These are phyloP conservation scores for Hyposoter didymator DNA, from an alignment of 2,888 invertebrate species.

Conservation along the genomic window DNA sequence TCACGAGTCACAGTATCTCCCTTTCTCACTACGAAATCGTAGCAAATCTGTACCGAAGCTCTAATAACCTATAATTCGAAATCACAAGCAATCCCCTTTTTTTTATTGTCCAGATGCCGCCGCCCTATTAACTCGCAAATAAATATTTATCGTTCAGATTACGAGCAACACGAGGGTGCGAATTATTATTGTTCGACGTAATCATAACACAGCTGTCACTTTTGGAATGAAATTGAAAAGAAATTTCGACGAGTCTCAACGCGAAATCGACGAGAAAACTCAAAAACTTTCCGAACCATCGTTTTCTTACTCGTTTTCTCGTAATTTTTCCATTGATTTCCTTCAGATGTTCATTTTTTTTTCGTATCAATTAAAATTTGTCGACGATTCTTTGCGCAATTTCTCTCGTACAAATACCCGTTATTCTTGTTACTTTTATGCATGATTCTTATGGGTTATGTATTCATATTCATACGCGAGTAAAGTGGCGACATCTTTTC, in stretches of 20 bases:
- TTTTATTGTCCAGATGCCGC: constrained; percentile 16
- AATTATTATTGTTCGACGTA: not conserved
- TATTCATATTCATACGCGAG: constrained; percentile 10
- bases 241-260: not conserved
- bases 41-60: constrained; percentile 29
- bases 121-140: constrained; percentile 46
- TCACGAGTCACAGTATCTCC: not conserved
- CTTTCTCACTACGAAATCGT: constrained; percentile 35
- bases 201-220: not conserved
- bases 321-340: not conserved
- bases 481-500: constrained; percentile 3
- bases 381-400: not conserved
- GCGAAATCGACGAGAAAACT: not conserved
- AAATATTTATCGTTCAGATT: constrained; percentile 55
- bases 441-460: not conserved
- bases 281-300: not conserved
- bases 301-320: not conserved
- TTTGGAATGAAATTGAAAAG: not conserved
- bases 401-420: not conserved
- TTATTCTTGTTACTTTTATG: not conserved
- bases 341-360: no score
- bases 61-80: constrained; percentile 49
- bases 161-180: not conserved
- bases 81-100: constrained; percentile 12
- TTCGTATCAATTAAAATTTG: not conserved